Conservation (phyloP, 2,888 invertebrate genomes). For the Microplitis deprimator region DNA sequence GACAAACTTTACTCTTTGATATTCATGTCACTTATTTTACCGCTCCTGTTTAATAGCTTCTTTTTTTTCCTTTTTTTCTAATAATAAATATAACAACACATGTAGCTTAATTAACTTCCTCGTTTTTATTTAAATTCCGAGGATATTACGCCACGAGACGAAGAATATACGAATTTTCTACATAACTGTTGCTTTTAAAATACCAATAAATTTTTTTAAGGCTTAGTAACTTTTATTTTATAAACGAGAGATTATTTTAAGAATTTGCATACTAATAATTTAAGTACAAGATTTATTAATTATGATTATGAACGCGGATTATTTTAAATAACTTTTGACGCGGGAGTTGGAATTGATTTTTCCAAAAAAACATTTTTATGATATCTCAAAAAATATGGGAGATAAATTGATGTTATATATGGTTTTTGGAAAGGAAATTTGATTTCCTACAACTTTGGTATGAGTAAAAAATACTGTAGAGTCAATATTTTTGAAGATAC, state of each 20-base stretch:
- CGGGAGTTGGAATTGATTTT: too few species aligned
- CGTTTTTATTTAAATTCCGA: not conserved
- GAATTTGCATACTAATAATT: not conserved
- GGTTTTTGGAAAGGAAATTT: too few species aligned
- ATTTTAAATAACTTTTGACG: not conserved
- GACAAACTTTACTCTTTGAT: not conserved
- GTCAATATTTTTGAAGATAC: too few species aligned
- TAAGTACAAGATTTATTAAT: not conserved
- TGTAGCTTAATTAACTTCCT: not conserved
- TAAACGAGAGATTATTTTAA: not conserved
- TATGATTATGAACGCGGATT: not conserved
- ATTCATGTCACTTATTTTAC: not conserved
- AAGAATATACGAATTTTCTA: not conserved
- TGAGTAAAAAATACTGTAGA: too few species aligned
- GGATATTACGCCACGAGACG: not conserved
- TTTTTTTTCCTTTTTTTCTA: not conserved
- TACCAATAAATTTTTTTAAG: not conserved
- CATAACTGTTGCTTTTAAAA: not conserved
- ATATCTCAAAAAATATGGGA: too few species aligned
- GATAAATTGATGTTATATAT: too few species aligned
- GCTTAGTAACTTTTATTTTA: not conserved
- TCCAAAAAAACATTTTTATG: too few species aligned
- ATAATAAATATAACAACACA: not conserved
- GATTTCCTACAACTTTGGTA: too few species aligned
- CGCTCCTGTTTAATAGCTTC: not conserved